These are phyloP conservation scores for Muscicapa comitata DNA, from an alignment of 2,797 vertebrate genomes.

Conservation along the genomic window DNA sequence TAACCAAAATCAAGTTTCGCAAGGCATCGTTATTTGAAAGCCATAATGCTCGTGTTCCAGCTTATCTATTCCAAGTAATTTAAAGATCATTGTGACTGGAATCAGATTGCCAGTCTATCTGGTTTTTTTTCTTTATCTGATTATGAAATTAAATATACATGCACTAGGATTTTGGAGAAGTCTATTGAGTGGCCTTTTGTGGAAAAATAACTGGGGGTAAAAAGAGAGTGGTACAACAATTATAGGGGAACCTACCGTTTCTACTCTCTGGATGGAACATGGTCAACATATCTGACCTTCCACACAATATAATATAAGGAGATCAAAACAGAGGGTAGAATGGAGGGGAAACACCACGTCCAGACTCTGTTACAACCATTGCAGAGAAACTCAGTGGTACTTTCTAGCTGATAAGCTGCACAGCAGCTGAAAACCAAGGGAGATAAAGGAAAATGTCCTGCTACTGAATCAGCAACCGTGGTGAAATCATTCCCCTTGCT, in stretches of 20 bases:
- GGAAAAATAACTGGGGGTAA: background rate
- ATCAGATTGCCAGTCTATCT: background rate
- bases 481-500: background rate
- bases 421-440: background rate
- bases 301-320: background rate
- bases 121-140: background rate
- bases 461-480: rapidly evolving
- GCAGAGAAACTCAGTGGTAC: background rate
- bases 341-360: rapidly evolving
- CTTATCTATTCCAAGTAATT: background rate
- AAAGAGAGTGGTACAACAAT: background rate
- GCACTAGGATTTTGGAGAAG: background rate
- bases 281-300: background rate
- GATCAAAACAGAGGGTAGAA: background rate
- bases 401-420: background rate
- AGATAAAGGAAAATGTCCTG: background rate
- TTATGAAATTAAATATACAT: background rate
- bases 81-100: background rate
- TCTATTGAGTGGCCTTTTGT: background rate
- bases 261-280: rapidly evolving
- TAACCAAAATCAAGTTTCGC: background rate
- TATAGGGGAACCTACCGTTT: background rate
- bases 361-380: background rate
- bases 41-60: background rate
- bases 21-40: background rate